Evolutionary conservation across 2,113 vertebrate species (phyloP), one percentile per base, ranked within the genome.

Genomic region (Nibea albiflora): DNA sequence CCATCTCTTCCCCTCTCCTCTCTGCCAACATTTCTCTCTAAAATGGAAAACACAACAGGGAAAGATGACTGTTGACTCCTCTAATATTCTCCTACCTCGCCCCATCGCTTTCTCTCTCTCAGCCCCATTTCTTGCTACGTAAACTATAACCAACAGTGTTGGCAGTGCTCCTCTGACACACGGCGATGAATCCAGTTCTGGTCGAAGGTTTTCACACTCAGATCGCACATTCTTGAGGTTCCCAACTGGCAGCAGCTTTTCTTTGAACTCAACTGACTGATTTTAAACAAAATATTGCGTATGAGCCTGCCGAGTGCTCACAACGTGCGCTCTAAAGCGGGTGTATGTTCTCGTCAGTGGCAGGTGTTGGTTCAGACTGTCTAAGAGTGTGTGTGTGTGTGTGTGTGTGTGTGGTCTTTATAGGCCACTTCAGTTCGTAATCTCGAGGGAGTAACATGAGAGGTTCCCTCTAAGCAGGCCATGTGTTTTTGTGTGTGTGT

Each of bases 81-180:
- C 35, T 71, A 31, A 81, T 52, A 74, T 61, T 54, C 54, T 61
- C 73, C 66, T 52, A 68, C 64, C 56, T 44, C 58, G 24, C 62
- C 44, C 52, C 67, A 69, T 70, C 4, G 0, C 58, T 73, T 61
- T 63, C 17, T 8, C 68, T 49, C 15, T 70, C 46, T 63, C 74
- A 42, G 46, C 58, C 49, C 52, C 61, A 28, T 39, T 42, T 76
- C 72, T 60, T 70, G 78, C 26, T 24, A 74, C 75, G 64, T 65
- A 46, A 19, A 83, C 63, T 76, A 26, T 52, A 71, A 75, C 67
- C 31, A 78, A 47, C 8, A n/a, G 78, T 2, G 6, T 58, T 70
- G 75, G 76, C 82, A 65, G 64, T 66, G 42, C 19, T 85, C 57
- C 65, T 35, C 80, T 64, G 52, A 85, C 81, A 73, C 82, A 73